A percentile compares a stretch with the other conserved stretches of the same genome.
Conservation (phyloP, 1,140 invertebrate species). For the Musca domestica region DNA sequence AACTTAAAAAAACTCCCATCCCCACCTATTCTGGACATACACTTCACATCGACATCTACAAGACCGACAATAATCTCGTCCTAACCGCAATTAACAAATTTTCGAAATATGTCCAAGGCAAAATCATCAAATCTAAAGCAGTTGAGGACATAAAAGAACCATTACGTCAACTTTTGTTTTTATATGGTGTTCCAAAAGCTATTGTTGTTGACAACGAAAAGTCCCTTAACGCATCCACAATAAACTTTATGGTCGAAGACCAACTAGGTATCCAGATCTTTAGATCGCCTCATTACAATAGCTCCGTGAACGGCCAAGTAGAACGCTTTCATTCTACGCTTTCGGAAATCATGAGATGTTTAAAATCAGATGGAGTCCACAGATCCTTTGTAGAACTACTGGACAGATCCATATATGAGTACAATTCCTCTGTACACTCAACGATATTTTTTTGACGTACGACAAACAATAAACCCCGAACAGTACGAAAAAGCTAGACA, state of each 20-base stretch:
- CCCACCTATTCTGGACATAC: slow-evolving; percentile 17
- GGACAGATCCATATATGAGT: slow-evolving; percentile 18
- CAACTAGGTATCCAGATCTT: slow-evolving; percentile 4
- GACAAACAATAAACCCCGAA: not conserved
- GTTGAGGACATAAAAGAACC: slow-evolving; percentile 14
- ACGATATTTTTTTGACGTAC: not conserved
- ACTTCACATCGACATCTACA: not conserved
- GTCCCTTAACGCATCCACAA: slow-evolving; percentile 27
- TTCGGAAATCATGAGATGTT: slow-evolving; percentile 27
- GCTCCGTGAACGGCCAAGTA: slow-evolving; percentile 18
- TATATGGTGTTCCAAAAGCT: slow-evolving; percentile 28
- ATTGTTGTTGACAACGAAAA: slow-evolving; percentile 34
- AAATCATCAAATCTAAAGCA: slow-evolving; percentile 7
- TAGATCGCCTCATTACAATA: not conserved
- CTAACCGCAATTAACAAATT: slow-evolving; percentile 17
- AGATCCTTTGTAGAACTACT: slow-evolving; percentile 17
- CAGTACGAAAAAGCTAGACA: no score
- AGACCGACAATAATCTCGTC: not conserved
- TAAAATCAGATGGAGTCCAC: slow-evolving; percentile 14
- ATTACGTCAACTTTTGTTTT: slow-evolving; percentile 24
- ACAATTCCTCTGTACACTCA: not conserved
- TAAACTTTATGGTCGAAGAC: slow-evolving; percentile 6
- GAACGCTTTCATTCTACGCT: slow-evolving; percentile 27
- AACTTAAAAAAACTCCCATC: no score
- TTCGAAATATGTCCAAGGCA: slow-evolving; percentile 10